phyloP scores from a whole-genome alignment of 2,113 vertebrate genomes.

The Phoxinus phoxinus region DNA sequence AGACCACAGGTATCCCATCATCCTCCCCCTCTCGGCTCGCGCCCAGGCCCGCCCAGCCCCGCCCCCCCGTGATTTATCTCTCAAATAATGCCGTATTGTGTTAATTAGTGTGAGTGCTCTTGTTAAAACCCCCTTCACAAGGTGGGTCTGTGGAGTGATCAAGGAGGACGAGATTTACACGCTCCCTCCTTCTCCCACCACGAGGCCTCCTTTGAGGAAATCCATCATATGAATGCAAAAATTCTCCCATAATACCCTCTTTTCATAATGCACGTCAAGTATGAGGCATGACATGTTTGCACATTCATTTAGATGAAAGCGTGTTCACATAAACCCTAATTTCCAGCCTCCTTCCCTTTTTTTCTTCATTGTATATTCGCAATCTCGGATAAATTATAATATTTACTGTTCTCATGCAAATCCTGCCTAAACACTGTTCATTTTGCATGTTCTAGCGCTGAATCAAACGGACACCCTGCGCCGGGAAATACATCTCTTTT shows the following conservation, averaged over 20 bases:
- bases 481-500: constrained; percentile 98
- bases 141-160: constrained; percentile 56
- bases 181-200: constrained; percentile 39
- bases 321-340: constrained; percentile 68
- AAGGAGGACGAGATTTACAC: constrained; percentile 56
- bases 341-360: constrained; percentile 54
- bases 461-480: constrained; percentile 98
- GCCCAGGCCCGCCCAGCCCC: neutral
- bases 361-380: constrained; percentile 74
- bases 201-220: constrained; percentile 38
- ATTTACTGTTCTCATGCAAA: constrained; percentile 83
- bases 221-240: constrained; percentile 58
- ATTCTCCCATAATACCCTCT: constrained; percentile 30
- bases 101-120: constrained; percentile 61
- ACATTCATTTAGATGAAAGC: constrained; percentile 59
- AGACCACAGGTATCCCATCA: constrained; percentile 83
- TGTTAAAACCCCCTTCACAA: constrained; percentile 56
- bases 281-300: constrained; percentile 59
- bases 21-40: neutral
- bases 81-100: constrained; percentile 56
- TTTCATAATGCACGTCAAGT: constrained; percentile 50
- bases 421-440: constrained; percentile 91
- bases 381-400: constrained; percentile 80
- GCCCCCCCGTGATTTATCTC: constrained; percentile 52
- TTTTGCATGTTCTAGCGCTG: constrained; percentile 97